phyloP scores from a whole-genome alignment of 2,888 invertebrate species.

The Rhagonycha fulva region DNA sequence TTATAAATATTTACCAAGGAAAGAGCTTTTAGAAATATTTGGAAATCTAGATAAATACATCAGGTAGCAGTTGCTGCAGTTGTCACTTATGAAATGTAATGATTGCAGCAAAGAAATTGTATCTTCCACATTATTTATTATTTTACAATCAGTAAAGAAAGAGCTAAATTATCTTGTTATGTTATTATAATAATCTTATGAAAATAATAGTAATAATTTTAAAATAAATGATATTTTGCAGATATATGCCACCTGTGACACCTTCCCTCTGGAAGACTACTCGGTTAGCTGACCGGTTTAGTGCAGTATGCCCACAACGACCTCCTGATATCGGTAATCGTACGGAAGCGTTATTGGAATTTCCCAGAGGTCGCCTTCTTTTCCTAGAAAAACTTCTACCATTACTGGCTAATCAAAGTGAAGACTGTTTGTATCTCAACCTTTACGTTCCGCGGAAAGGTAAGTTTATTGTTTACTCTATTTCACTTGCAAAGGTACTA shows the following conservation, averaged over 20 bases:
- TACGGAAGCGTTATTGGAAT: conserved; percentile 68
- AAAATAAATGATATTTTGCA: conserved; percentile 43
- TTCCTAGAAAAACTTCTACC: conserved; percentile 85
- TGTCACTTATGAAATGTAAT: neutral
- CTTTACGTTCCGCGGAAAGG: conserved; percentile 88
- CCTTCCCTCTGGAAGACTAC: conserved; percentile 86
- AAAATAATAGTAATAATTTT: neutral
- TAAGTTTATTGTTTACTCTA: conserved; percentile 50
- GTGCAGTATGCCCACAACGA: conserved; percentile 87
- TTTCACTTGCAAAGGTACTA: neutral
- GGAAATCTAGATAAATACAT: neutral
- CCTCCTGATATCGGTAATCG: conserved; percentile 65
- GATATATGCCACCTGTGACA: conserved; percentile 94
- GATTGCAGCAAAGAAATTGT: neutral
- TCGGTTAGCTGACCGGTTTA: conserved; percentile 78
- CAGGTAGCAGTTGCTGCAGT: neutral
- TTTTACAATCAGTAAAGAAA: neutral
- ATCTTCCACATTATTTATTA: neutral
- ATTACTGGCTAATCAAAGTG: conserved; percentile 88
- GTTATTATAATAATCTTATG: neutral
- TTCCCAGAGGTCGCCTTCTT: conserved; percentile 82
- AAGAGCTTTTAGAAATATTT: neutral
- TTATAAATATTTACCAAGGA: neutral
- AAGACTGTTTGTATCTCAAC: conserved; percentile 97
- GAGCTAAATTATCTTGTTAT: neutral